Evolutionary conservation across 1,140 invertebrate species (phyloP).

Genomic region (Aphis gossypii): DNA sequence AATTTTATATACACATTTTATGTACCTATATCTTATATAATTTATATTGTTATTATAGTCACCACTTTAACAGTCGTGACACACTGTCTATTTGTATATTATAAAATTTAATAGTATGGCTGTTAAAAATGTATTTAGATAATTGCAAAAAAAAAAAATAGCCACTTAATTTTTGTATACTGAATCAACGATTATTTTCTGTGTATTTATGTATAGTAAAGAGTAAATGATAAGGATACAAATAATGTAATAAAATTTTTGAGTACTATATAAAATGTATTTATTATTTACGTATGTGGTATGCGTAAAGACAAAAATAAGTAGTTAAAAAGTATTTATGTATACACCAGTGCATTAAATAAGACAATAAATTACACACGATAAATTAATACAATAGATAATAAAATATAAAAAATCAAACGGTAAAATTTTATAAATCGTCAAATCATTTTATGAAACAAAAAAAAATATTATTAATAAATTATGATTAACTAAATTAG

Average conservation of each 20-base stretch:
- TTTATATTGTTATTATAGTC: no score
- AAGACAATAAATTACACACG: no score
- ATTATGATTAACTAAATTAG: background rate
- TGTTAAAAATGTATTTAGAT: background rate
- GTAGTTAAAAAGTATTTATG: no score
- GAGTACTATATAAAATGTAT: no score
- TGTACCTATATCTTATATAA: no score
- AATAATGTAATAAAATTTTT: no score
- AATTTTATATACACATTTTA: no score
- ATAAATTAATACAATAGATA: background rate
- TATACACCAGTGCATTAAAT: no score
- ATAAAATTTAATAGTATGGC: background rate
- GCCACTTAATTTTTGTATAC: background rate
- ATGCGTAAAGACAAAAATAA: no score
- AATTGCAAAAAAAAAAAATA: background rate
- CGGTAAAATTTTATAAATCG: background rate
- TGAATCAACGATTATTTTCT: background rate
- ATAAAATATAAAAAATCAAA: background rate
- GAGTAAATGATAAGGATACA: background rate
- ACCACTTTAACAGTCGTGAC: no score
- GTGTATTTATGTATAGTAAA: background rate
- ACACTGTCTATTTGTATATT: no score
- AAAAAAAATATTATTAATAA: background rate
- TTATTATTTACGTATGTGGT: no score
- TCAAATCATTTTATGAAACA: background rate